Percentiles rank a stretch among this genome's conserved stretches.
Evolutionary conservation across 2,113 vertebrate genomes (phyloP).

Genomic region (Siniperca knerii): DNA sequence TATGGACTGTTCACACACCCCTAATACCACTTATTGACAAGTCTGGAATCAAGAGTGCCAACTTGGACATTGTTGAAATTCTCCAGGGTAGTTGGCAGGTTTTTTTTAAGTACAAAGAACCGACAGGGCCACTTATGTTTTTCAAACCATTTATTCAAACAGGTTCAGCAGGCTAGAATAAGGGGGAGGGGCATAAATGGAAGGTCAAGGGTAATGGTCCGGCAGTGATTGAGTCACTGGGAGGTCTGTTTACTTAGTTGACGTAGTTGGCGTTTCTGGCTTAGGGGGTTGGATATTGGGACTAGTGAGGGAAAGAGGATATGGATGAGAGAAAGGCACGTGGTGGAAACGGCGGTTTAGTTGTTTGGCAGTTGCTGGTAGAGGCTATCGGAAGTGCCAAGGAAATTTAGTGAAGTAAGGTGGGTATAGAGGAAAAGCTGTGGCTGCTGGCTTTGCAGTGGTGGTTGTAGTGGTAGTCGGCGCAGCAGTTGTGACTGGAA

Average conservation of each 20-base stretch:
- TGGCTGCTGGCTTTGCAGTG: neutral
- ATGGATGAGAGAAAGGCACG: neutral
- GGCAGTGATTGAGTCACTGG: too few relatives aligned
- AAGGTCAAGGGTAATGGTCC: too few relatives aligned
- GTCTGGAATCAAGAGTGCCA: neutral
- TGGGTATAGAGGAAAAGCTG: neutral
- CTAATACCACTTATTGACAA: neutral
- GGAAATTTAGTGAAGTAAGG: neutral
- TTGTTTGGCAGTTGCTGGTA: neutral
- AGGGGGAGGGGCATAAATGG: too few relatives aligned
- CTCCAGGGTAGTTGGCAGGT: neutral
- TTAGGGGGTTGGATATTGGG: neutral
- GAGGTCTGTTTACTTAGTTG: too few relatives aligned
- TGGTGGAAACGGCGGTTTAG: neutral
- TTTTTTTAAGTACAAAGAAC: too few relatives aligned
- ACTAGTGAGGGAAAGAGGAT: neutral
- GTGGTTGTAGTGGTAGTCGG: neutral
- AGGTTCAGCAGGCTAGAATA: neutral
- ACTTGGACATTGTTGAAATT: neutral
- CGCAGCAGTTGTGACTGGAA: neutral
- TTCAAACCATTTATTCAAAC: conserved; percentile 39
- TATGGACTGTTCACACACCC: neutral
- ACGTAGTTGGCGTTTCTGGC: neutral
- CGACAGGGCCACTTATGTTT: neutral
- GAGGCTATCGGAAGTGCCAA: neutral